phyloP scores from a whole-genome alignment of 2,888 invertebrate species.

The Drosophila pullipes region DNA sequence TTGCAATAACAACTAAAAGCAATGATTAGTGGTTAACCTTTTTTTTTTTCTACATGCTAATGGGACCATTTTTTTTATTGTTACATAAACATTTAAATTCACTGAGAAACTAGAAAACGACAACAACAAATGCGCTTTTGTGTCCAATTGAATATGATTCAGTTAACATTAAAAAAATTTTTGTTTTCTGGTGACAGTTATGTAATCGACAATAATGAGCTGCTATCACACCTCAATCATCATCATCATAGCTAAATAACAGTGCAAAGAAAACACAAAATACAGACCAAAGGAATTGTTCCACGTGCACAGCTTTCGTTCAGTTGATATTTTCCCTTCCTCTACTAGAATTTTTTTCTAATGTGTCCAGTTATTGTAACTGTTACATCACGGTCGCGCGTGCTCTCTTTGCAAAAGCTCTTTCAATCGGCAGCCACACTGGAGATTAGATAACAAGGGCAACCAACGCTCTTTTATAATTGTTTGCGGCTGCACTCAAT shows the following conservation, averaged over 20 bases:
- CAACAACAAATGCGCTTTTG: slow-evolving; percentile 18
- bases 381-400: slow-evolving; percentile 73
- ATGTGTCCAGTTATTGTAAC: slow-evolving; percentile 11
- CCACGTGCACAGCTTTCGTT: slow-evolving; percentile 33
- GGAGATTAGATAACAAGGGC: slow-evolving; percentile 67
- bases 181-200: slow-evolving; percentile 58
- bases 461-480: slow-evolving; percentile 23
- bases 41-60: slow-evolving; percentile 11
- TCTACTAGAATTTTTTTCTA: not conserved
- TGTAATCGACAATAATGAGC: slow-evolving; percentile 55
- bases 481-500: slow-evolving; percentile 8
- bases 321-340: not conserved
- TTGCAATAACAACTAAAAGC: slow-evolving; percentile 19
- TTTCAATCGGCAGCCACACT: slow-evolving; percentile 17
- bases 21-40: slow-evolving; percentile 30
- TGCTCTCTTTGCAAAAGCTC: slow-evolving; percentile 59
- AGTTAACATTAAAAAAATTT: slow-evolving; percentile 10
- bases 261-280: slow-evolving; percentile 27
- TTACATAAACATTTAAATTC: slow-evolving; percentile 62
- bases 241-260: slow-evolving; percentile 9
- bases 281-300: not conserved
- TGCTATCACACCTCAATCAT: slow-evolving; percentile 2
- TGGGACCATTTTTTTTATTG: slow-evolving; percentile 33
- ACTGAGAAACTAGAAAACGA: slow-evolving; percentile 9
- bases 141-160: slow-evolving; percentile 33